Percentiles rank a stretch among this genome's conserved stretches.
Conservation (phyloP, 1,140 invertebrate genomes). For the Zelostemma sp. region DNA sequence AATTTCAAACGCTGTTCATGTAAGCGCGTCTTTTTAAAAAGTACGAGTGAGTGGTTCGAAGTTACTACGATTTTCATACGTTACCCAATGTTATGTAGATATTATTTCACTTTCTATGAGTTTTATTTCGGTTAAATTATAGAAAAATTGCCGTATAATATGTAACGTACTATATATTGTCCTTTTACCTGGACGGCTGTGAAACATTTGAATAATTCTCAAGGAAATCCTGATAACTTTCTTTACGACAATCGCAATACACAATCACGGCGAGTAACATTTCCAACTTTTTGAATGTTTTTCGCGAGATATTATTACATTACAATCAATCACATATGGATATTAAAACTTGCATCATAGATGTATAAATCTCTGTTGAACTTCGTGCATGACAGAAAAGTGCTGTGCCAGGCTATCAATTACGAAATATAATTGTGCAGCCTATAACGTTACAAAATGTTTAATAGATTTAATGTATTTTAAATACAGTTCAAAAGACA, state of each 20-base stretch:
- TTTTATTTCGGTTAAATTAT: slow-evolving; percentile 19
- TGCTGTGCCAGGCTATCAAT: background rate
- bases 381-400: background rate
- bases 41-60: slow-evolving; percentile 36
- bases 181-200: background rate
- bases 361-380: background rate
- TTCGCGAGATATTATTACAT: background rate
- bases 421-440: too few species aligned
- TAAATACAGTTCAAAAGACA: too few species aligned
- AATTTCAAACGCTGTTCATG: slow-evolving; percentile 46
- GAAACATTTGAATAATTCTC: background rate
- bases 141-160: background rate
- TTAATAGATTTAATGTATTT: too few species aligned
- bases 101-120: slow-evolving; percentile 47
- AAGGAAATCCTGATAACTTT: background rate
- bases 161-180: too few species aligned
- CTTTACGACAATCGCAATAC: too few species aligned
- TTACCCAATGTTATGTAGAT: slow-evolving; percentile 48
- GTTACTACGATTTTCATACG: slow-evolving; percentile 45
- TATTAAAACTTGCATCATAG: background rate
- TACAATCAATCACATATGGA: background rate
- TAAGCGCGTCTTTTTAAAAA: slow-evolving; percentile 30
- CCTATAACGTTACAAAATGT: too few species aligned
- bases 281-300: background rate
- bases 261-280: too few species aligned